Conservation (phyloP, 2,797 vertebrate genomes). For the Streptopelia turtur region DNA sequence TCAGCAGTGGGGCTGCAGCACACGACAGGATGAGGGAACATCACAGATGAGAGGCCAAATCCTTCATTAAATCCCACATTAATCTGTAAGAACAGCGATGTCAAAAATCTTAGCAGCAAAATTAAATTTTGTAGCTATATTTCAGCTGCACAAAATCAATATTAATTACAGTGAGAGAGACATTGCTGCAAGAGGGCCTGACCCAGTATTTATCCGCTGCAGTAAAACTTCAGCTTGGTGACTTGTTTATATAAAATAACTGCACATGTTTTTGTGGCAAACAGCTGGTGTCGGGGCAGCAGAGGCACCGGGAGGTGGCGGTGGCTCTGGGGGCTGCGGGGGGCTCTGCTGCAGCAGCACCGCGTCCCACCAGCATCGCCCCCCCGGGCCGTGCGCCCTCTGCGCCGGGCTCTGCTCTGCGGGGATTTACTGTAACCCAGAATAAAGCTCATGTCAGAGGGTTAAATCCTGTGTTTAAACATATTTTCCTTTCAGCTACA, state of each 20-base stretch:
- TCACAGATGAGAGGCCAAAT: conserved; percentile 59
- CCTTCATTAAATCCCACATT: conserved; percentile 66
- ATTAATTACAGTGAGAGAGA: conserved; percentile 55
- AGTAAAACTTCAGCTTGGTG: background rate
- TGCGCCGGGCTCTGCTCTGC: background rate
- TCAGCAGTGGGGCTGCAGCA: background rate
- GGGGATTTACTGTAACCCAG: background rate
- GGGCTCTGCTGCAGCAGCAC: background rate
- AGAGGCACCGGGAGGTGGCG: background rate
- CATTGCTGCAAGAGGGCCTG: background rate
- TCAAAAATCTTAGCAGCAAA: conserved; percentile 74
- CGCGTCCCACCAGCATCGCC: accelerated
- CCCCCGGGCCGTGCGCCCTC: background rate
- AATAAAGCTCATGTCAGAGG: background rate
- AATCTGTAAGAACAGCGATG: conserved; percentile 62
- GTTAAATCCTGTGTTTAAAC: conserved; percentile 1
- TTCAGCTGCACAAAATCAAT: conserved; percentile 69
- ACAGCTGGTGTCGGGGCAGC: background rate
- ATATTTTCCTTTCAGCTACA: background rate
- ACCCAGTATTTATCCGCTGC: background rate
- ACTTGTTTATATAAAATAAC: background rate
- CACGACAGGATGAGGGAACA: background rate
- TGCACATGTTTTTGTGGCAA: background rate
- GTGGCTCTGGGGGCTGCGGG: background rate
- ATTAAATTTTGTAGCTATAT: conserved; percentile 65